Base-by-base conservation (phyloP, 2,797 vertebrate genomes). In the Enteromius radiatus region DNA sequence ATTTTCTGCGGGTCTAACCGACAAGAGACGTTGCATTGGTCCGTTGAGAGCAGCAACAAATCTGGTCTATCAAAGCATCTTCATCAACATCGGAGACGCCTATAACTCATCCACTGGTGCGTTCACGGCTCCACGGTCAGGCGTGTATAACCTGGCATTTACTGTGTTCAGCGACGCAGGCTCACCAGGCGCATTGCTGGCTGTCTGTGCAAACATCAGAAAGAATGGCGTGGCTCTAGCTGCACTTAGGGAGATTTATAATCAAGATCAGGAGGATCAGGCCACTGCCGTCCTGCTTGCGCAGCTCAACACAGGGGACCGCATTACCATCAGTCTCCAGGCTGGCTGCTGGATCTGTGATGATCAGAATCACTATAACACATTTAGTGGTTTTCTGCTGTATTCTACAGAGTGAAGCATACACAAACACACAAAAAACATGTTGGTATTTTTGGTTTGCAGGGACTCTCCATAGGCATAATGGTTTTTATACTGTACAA, bases 281-380 rank as follows among this genome's bases (percentile, higher is more conserved):
- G 82, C 86, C 78, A 87, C 77, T 59, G 63, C 64, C 3, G 82
- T 77, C 65, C 38, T 87, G 43, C 78, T 73, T 0, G 26, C 43
- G 41, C 81, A 87, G 78, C 82, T 87, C 45, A n/a, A 5, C 2
- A 52, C 14, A 5, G 84, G 82, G 52, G 86, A 87, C 79, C 73
- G 5, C 1, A 56, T 87, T 52, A 70, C 74, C 1, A 79, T 86
- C 76, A 64, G 61, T 41, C 82, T 86, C 4, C 73, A 74, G 7
- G 19, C 59, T 15, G 75, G 68, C 38, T 81, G 84, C 82, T 81
- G 80, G 78, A 78, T 87, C 28, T 87, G 81, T 49, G 82, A 79
- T 36, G 84, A 87, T 52, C 76, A 86, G 19, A 82, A 82, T 76
- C 82, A 84, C 52, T 82, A 82, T 52, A 86, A 87, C 82, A 87